phyloP scores from a whole-genome alignment of 2,113 vertebrate genomes.

The Centropus bengalensis region DNA sequence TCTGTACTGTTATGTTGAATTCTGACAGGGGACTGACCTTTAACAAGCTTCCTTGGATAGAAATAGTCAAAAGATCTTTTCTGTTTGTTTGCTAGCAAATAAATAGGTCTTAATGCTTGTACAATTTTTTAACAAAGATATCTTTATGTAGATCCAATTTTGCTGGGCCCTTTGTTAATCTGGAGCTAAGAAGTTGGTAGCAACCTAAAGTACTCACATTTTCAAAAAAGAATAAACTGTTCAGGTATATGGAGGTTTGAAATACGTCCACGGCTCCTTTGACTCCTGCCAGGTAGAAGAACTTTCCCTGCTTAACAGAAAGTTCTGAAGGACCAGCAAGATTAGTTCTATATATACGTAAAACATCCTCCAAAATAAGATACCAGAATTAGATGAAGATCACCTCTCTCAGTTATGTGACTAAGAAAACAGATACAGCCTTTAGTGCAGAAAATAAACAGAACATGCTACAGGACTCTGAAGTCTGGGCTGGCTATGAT shows the following conservation, averaged over 20 bases:
- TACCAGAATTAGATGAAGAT: not conserved
- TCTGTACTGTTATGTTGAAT: not conserved
- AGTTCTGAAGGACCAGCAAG: not conserved
- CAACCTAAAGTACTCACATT: not conserved
- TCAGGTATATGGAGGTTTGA: not conserved
- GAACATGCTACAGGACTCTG: not conserved
- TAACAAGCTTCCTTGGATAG: not conserved
- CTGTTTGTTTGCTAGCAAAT: not conserved
- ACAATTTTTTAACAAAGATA: not conserved
- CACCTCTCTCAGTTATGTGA: not conserved
- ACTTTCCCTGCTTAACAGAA: not conserved
- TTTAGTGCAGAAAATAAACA: slow-evolving; percentile 32
- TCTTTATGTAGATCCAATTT: not conserved
- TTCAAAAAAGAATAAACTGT: not conserved
- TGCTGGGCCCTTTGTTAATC: not conserved
- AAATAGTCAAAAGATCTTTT: not conserved
- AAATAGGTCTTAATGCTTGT: not conserved
- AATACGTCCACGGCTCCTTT: not conserved
- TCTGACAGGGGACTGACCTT: slow-evolving; percentile 17
- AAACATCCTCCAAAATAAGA: not conserved
- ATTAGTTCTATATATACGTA: not conserved
- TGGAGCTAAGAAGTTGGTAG: not conserved
- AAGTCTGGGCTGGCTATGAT: not conserved
- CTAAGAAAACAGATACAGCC: not conserved
- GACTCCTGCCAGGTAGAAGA: not conserved